These are phyloP conservation scores for Synergus itoensis DNA, from an alignment of 2,888 invertebrate genomes.

Conservation along the genomic window DNA sequence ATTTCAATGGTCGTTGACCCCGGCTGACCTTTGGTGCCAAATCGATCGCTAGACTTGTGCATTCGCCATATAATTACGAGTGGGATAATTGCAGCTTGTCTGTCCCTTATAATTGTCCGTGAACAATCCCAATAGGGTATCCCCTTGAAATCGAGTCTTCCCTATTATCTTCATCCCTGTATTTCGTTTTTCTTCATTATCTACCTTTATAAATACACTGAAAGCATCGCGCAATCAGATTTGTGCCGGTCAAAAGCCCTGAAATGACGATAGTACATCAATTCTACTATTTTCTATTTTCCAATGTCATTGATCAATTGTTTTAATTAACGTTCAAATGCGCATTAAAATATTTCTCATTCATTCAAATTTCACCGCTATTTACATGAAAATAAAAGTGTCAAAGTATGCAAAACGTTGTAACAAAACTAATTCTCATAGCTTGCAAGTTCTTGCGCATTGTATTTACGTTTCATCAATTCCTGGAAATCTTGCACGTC, in stretches of 20 bases:
- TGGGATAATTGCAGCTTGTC: slow-evolving; percentile 46
- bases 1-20: slow-evolving; percentile 75
- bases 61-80: slow-evolving; percentile 46
- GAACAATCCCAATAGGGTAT: slow-evolving; percentile 45
- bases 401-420: too few species aligned
- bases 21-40: slow-evolving; percentile 72
- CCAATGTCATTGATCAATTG: too few species aligned
- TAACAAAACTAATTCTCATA: too few species aligned
- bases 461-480: too few species aligned
- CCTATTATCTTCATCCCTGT: slow-evolving; percentile 1
- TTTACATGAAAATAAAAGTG: too few species aligned
- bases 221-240: neutral
- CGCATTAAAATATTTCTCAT: too few species aligned
- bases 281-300: too few species aligned
- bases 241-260: neutral
- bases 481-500: too few species aligned
- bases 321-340: too few species aligned
- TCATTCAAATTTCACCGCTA: too few species aligned
- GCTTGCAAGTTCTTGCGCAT: too few species aligned
- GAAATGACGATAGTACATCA: too few species aligned
- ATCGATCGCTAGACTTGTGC: slow-evolving; percentile 57
- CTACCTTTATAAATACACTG: neutral
- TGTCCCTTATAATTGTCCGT: slow-evolving; percentile 45
- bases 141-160: slow-evolving; percentile 41
- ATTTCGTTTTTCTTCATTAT: neutral